These are phyloP conservation scores for Idaea biselata DNA, from an alignment of 2,888 invertebrate species.

Conservation along the genomic window DNA sequence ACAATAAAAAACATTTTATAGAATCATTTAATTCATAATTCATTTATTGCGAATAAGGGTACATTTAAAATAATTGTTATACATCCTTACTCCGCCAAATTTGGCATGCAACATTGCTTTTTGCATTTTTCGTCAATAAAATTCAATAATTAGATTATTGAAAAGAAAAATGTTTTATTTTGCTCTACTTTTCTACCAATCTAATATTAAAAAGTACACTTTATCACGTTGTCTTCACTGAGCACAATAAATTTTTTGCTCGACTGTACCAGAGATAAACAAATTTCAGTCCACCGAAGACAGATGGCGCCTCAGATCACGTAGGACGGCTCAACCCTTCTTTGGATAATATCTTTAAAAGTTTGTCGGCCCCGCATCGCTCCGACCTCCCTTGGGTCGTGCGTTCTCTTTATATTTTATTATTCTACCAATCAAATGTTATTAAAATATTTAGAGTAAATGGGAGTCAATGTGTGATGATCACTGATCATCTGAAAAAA, in stretches of 20 bases:
- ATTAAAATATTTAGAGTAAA: slow-evolving; percentile 35
- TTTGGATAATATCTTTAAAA: slow-evolving; percentile 79
- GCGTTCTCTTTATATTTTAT: slow-evolving; percentile 64
- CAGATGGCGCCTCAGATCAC: slow-evolving; percentile 72
- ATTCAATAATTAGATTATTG: too few relatives aligned
- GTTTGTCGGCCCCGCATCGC: slow-evolving; percentile 54
- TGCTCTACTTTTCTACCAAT: slow-evolving; percentile 59
- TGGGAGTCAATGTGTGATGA: slow-evolving; percentile 2
- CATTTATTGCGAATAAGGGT: too few relatives aligned
- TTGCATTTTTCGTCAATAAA: too few relatives aligned
- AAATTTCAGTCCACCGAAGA: slow-evolving; percentile 69
- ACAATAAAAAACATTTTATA: too few relatives aligned
- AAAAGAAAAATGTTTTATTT: slow-evolving; percentile 26
- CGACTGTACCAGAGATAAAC: slow-evolving; percentile 48
- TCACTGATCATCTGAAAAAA: neutral
- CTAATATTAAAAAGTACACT: slow-evolving; percentile 19
- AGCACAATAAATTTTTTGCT: neutral
- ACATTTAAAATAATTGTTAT: too few relatives aligned
- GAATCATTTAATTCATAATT: too few relatives aligned
- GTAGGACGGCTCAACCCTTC: slow-evolving; percentile 77
- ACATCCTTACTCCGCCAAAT: too few relatives aligned
- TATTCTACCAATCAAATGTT: slow-evolving; percentile 70
- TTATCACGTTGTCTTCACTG: slow-evolving; percentile 3
- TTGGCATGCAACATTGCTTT: too few relatives aligned
- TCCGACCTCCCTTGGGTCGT: slow-evolving; percentile 40